Conservation (phyloP, 2,888 invertebrate genomes). For the Mythimna albipuncta region DNA sequence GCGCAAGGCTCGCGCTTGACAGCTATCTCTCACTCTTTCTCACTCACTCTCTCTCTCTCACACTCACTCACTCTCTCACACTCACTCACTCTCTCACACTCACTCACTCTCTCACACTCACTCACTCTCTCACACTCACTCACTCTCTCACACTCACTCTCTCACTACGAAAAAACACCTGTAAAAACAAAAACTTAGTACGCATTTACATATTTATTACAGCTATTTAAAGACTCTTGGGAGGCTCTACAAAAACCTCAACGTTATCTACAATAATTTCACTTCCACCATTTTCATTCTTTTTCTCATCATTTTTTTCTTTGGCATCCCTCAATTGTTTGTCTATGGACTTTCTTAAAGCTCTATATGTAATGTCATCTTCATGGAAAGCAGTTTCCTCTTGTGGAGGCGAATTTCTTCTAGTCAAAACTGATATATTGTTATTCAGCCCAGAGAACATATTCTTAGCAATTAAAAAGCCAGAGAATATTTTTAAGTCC, state of each 20-base stretch:
- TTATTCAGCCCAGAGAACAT: no score
- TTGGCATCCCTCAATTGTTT: constrained; percentile 8
- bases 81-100: no score
- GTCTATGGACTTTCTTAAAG: constrained; percentile 17
- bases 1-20: no score
- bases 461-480: constrained; percentile 4
- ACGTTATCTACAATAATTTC: constrained; percentile 3
- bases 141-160: no score
- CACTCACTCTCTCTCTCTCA: no score
- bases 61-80: no score
- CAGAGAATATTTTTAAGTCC: constrained; percentile 3
- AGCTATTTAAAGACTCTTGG: neutral
- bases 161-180: no score
- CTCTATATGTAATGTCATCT: neutral
- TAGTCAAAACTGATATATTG: neutral
- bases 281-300: neutral
- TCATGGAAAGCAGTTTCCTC: neutral
- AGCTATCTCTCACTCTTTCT: no score
- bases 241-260: constrained; percentile 1
- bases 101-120: no score
- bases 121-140: no score
- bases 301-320: neutral
- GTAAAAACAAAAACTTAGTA: neutral
- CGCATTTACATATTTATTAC: neutral
- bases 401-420: neutral